Base-by-base conservation (phyloP, 2,888 invertebrate species). In the Heliconius ismenius region DNA sequence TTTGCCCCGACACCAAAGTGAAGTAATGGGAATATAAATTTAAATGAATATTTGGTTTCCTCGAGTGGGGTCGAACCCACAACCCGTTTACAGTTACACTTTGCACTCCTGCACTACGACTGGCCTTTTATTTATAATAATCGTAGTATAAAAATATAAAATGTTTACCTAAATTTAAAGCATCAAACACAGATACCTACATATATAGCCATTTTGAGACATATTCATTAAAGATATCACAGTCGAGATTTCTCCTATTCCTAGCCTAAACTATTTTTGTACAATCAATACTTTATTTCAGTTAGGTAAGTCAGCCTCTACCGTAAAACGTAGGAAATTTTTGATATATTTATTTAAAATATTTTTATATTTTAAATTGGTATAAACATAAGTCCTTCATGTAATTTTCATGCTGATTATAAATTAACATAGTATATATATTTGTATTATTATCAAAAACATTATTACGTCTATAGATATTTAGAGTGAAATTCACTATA, bases 391-490 rank as follows among this genome's bases (percentile, higher is more conserved):
- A 65, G 1, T n/a, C 65, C n/a, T 36, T 11, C 10, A 49, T 69
- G 4, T 28, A 28, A 49, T 18, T 28, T 69, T 28, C 21, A 54
- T 6, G 28, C 28, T 11, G 4, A 11, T 10, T 49, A 49, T 24
- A 49, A 21, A 54, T 6, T 11, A 6, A 62, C 26, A 18, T n/a
- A n/a, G n/a, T n/a, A n/a, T n/a, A n/a, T 32, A 0, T 24, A 36
- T 67, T 58, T 36, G 28, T 6, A 72, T 36, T 36, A 26, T 26
- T 49, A 49, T 69, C 49, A 28, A 69, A 69, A 54, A 69, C 69
- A 69, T 69, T 69, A 69, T 49, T 54, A 69, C 68, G 28, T 69
- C 54, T 32, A 67, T 67, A 32, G 54, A 70, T 54, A 69, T 70
- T 54, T 28, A 32, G n/a, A 70, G 32, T n/a, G 4, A 70, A 54